Evolutionary conservation across 1,140 invertebrate species (phyloP), one percentile per base, ranked within the genome.

Genomic region (Drosophila micromelanica): DNA sequence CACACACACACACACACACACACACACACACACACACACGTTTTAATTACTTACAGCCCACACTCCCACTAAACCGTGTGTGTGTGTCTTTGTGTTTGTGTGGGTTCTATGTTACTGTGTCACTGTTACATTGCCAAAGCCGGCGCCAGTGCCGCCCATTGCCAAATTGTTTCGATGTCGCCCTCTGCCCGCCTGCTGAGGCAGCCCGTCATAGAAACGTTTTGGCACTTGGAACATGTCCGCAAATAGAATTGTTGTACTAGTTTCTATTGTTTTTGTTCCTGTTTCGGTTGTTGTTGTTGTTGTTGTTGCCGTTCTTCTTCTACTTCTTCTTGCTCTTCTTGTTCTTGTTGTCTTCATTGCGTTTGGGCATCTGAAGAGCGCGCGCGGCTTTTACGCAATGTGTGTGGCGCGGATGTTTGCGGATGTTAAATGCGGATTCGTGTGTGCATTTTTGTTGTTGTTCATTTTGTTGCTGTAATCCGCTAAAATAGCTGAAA

Each of bases 51-150:
- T 15, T 8, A 20, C 17, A 15, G 6, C 30, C 48, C 23, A 11
- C 42, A 17, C 13, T n/a, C 17, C 6, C 54, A 27, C 23, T 42
- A 20, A 12, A 17, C 11, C 6, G 30, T 32, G 30, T 32, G 32
- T 37, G n/a, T 13, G 2, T 13, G 11, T 13, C 5, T 30, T 30
- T 48, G 2, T 27, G 5, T 27, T 9, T 40, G 9, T 3, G 12
- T 51, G 20, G 9, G n/a, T 6, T 48, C 35, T 52, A 23, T 73
- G 71, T 62, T 59, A 69, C 32, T 73, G 56, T 73, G 71, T 73
- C 71, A 73, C 64, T 73, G 65, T 73, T 69, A 69, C 71, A 73
- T 55, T 69, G 64, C 56, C 71, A 73, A 69, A 73, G 71, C 71
- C 71, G 71, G 71, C 55, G 70, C 70, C 56, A 46, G 23, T 51